A percentile compares a stretch with the other conserved stretches of the same genome.
Evolutionary conservation across 2,797 vertebrate species (phyloP).

Genomic region (Trichosurus vulpecula): DNA sequence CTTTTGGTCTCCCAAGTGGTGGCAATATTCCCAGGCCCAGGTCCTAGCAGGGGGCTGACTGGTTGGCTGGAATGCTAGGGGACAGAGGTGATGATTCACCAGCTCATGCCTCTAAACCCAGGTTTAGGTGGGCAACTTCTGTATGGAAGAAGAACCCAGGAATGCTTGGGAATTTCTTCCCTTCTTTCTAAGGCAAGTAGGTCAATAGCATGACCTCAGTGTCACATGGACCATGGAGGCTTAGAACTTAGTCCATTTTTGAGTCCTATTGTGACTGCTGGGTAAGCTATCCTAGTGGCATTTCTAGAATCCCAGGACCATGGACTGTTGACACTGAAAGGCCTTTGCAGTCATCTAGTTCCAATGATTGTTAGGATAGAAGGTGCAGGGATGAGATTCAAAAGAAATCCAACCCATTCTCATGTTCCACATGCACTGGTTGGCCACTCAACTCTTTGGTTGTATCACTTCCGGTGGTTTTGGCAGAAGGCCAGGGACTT

Average conservation of each 20-base stretch:
- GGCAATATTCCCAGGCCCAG: background rate
- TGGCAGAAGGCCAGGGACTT: background rate
- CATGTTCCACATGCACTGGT: background rate
- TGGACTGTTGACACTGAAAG: background rate
- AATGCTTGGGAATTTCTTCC: background rate
- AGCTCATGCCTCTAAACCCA: background rate
- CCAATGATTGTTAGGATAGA: background rate
- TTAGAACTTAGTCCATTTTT: background rate
- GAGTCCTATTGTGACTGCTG: background rate
- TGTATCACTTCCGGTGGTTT: slow-evolving; percentile 10
- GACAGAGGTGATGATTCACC: background rate
- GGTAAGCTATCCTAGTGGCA: background rate
- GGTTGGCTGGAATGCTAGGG: slow-evolving; percentile 18
- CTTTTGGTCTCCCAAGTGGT: slow-evolving; percentile 3
- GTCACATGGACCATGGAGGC: background rate
- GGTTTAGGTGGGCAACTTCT: background rate
- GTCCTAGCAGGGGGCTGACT: slow-evolving; percentile 2
- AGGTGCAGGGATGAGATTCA: background rate
- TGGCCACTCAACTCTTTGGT: background rate
- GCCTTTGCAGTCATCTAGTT: background rate
- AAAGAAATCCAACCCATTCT: slow-evolving; percentile 9
- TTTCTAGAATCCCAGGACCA: background rate
- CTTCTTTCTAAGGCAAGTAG: background rate
- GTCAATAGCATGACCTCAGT: background rate
- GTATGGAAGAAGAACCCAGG: slow-evolving; percentile 2